Base-by-base conservation (phyloP, 2,888 invertebrate genomes). In the Agrotis exclamationis region DNA sequence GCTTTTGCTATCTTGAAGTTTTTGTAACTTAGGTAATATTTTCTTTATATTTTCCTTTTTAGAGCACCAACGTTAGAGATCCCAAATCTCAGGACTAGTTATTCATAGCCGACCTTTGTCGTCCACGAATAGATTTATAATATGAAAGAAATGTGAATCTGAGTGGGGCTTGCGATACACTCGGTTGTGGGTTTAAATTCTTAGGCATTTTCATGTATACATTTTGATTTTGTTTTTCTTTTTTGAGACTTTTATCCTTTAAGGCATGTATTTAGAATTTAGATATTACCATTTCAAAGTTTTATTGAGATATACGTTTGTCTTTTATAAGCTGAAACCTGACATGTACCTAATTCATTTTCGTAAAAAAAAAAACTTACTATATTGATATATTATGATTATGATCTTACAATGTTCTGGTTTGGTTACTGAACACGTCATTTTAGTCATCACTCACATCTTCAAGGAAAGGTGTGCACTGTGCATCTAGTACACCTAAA, bases 81-180 rank as follows among this genome's bases (percentile, higher is more conserved):
- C 51, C 54, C 59, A 45, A 77, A 77, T 79, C 82, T 79, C 56
- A 53, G 66, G 56, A 60, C 82, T 79, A 81, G 78, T 81, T 81
- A 78, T 81, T 79, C 71, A 70, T 78, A 59, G 45, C 28, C 66
- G 39, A 70, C 82, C 82, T 79, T 77, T 79, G 82, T 79, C 45
- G 70, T 77, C 66, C 20, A 63, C 51, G 63, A 79, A 79, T 76
- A 81, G 78, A 63, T 79, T 82, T 79, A 79, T 82, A 77, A 79
- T 82, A 82, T 79, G 78, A 77, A 79, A 63, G 66, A 70, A 79
- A 70, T 82, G 45, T 56, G 78, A 66, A 66, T 70, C 53, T 70
- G 56, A 63, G 59, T 56, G 39, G 51, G 47, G 20, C 50, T 28
- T 20, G 24, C 7, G 24, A 48, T 56, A 60, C 54, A 51, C 73